Conservation (phyloP, 2,113 vertebrate genomes). For the Tautogolabrus adspersus region DNA sequence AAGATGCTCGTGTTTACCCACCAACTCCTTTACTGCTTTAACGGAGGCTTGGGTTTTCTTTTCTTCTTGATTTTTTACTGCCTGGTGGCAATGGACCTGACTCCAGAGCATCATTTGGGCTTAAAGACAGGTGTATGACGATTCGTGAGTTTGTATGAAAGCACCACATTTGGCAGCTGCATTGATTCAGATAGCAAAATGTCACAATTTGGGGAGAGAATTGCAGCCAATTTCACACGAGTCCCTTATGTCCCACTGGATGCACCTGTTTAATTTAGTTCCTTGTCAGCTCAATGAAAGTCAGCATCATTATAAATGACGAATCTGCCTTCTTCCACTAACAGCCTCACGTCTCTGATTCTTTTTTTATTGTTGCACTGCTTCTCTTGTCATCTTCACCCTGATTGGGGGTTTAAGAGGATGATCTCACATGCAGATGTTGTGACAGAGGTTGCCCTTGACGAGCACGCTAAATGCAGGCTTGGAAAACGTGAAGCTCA, state of each 20-base stretch:
- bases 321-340: background rate
- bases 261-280: slow-evolving; percentile 18
- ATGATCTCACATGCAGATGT: background rate
- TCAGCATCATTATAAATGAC: slow-evolving; percentile 10
- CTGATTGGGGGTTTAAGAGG: background rate
- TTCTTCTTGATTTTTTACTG: background rate
- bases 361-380: accelerated
- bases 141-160: slow-evolving; percentile 4
- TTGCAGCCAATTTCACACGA: background rate
- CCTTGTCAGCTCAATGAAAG: slow-evolving; percentile 17
- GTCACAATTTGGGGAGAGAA: background rate
- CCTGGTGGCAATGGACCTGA: background rate
- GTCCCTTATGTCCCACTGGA: slow-evolving; percentile 11
- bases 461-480: slow-evolving; percentile 7
- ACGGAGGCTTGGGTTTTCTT: background rate
- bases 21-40: background rate
- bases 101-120: slow-evolving; percentile 16
- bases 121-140: slow-evolving; percentile 2
- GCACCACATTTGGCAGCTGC: background rate
- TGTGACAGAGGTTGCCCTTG: slow-evolving; percentile 15
- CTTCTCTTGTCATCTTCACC: background rate
- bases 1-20: background rate
- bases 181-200: slow-evolving; percentile 22
- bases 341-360: background rate
- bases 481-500: background rate